Conservation (phyloP, 2,797 vertebrate species). For the Acipenser transmontanus region DNA sequence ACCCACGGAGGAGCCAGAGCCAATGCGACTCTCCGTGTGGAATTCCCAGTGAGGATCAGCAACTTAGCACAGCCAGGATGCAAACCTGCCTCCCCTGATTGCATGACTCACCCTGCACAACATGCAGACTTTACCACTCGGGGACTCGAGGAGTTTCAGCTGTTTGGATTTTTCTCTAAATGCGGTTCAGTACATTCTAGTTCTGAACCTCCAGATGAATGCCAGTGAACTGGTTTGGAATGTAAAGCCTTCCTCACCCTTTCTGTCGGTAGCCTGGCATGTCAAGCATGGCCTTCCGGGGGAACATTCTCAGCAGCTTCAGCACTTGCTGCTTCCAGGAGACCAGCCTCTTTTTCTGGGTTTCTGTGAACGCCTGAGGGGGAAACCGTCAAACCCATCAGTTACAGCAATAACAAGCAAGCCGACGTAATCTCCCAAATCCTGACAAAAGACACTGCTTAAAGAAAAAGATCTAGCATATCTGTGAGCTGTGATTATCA, state of each 20-base stretch:
- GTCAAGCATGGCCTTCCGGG: slow-evolving; percentile 84
- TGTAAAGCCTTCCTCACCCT: slow-evolving; percentile 58
- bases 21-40: too few species aligned
- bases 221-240: background rate
- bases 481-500: background rate
- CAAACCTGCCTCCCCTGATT: too few species aligned
- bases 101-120: background rate
- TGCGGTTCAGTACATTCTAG: too few species aligned
- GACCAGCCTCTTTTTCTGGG: slow-evolving; percentile 84
- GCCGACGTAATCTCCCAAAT: background rate
- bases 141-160: too few species aligned
- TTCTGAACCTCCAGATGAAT: too few species aligned
- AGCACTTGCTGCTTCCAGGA: slow-evolving; percentile 97
- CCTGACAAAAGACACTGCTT: too few species aligned
- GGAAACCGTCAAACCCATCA: background rate
- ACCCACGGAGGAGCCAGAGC: too few species aligned
- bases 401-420: background rate
- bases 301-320: slow-evolving; percentile 85
- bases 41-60: too few species aligned
- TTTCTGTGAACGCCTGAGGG: slow-evolving; percentile 84
- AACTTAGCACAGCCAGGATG: too few species aligned
- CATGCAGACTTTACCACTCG: background rate
- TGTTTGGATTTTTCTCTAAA: too few species aligned
- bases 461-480: background rate
- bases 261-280: slow-evolving; percentile 87